Evolutionary conservation across 2,888 invertebrate species (phyloP), one percentile per base, ranked within the genome.

Genomic region (Calameuta pallipes): DNA sequence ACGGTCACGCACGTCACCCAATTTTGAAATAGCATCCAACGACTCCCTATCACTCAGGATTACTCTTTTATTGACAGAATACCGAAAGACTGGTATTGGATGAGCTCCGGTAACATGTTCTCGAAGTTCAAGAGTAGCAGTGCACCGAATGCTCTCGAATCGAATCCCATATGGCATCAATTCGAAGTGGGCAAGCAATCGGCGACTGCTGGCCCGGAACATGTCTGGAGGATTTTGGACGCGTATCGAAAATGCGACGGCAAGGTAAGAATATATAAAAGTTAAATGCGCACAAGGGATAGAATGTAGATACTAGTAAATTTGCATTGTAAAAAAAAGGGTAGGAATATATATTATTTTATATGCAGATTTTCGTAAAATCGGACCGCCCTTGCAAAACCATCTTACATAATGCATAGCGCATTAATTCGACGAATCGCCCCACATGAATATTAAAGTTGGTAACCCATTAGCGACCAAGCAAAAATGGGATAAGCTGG

Each of bases 221-320:
- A 97, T 83, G 95, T 97, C 74, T 98, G 98, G 98, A 95, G 95
- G 88, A 96, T 98, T 82, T 96, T 97, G 91, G 98, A 98, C 85
- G 98, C 97, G 1, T 95, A 95, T 88, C 93, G 97, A 85, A 97
- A 97, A 92, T 95, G 95, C 83, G 98, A 98, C 88, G 96, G 96
- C 85, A 96, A 96, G 96, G 98, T 98, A 91, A 94, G 94, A 35
- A 73, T 56, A 56, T 56, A 56, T 56, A 56, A 15, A 56, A 56
- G 56, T 56, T 23, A 9, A 9, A 56, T 56, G 23, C 23, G 56
- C 23, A 56, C 9, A 23, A 56, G 56, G 23, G 23, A 56, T 9
- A 23, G 23, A 56, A 56, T 23, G 23, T 56, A 23, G 23, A 56
- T 56, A 9, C 56, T 9, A 2, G 56, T 56, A 23, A 56, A 56